Percentiles rank a stretch among this genome's conserved stretches.
phyloP scores from a whole-genome alignment of 2,797 vertebrate genomes.

The Gymnothorax javanicus region DNA sequence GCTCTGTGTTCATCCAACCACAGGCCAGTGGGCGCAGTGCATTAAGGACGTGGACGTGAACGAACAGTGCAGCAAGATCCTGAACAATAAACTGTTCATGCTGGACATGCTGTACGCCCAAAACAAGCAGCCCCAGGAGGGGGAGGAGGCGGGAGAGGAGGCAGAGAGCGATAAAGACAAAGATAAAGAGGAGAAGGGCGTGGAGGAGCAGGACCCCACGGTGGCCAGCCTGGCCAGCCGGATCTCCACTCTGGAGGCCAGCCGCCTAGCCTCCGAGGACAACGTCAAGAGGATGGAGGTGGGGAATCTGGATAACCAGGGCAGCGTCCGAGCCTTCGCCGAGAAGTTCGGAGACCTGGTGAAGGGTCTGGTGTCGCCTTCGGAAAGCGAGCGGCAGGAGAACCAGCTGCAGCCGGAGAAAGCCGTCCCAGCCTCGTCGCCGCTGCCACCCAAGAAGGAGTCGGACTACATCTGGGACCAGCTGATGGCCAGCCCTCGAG shows the following conservation, averaged over 20 bases:
- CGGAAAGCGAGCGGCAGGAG: slow-evolving; percentile 73
- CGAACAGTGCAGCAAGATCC: slow-evolving; percentile 86
- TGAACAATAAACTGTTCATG: slow-evolving; percentile 92
- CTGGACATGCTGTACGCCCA: slow-evolving; percentile 95
- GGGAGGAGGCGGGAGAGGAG: slow-evolving; percentile 73
- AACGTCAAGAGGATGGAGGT: slow-evolving; percentile 81
- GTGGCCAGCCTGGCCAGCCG: slow-evolving; percentile 82
- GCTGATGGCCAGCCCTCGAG: slow-evolving; percentile 88
- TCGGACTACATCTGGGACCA: slow-evolving; percentile 98
- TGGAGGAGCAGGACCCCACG: slow-evolving; percentile 68
- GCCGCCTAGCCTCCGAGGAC: slow-evolving; percentile 82
- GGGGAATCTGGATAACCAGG: slow-evolving; percentile 86
- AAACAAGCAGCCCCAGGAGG: slow-evolving; percentile 73
- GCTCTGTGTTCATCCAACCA: slow-evolving; percentile 43
- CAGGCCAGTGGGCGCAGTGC: slow-evolving; percentile 82
- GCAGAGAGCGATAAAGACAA: slow-evolving; percentile 70
- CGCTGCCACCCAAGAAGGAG: slow-evolving; percentile 83
- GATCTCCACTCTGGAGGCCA: slow-evolving; percentile 88
- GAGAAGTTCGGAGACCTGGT: slow-evolving; percentile 88
- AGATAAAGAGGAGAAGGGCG: slow-evolving; percentile 70
- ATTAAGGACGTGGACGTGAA: slow-evolving; percentile 81
- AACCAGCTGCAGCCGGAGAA: slow-evolving; percentile 60
- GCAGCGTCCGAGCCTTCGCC: slow-evolving; percentile 85
- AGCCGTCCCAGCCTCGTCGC: slow-evolving; percentile 32
- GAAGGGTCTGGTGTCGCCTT: slow-evolving; percentile 70